phyloP scores from a whole-genome alignment of 2,797 vertebrate species.

The Leptatherina wallacei region DNA sequence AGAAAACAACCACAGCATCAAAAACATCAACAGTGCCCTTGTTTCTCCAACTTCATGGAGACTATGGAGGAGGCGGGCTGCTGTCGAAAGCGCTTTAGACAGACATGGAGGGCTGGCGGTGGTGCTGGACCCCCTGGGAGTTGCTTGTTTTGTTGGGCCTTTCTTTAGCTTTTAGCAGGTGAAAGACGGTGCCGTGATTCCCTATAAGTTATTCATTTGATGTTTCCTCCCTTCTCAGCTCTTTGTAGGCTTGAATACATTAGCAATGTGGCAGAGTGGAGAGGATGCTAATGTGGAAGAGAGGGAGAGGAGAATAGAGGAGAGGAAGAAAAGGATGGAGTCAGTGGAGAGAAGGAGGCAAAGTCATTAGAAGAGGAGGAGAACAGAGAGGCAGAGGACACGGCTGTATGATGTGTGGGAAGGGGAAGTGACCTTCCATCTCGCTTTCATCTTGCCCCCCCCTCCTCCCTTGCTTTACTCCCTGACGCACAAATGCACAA shows the following conservation, averaged over 20 bases:
- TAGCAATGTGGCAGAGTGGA: conserved; percentile 67
- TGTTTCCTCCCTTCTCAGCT: conserved; percentile 71
- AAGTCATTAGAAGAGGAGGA: conserved; percentile 73
- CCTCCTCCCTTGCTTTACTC: conserved; percentile 25
- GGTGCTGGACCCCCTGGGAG: conserved; percentile 58
- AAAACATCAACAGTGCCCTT: conserved; percentile 42
- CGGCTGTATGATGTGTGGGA: conserved; percentile 78
- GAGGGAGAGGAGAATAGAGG: conserved; percentile 48
- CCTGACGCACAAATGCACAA: conserved; percentile 28
- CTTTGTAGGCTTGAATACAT: conserved; percentile 79
- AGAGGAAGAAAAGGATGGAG: conserved; percentile 57
- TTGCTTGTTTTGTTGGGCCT: conserved; percentile 67
- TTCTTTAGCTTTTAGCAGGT: conserved; percentile 78
- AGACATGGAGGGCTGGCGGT: conserved; percentile 31
- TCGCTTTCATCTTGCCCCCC: conserved; percentile 71
- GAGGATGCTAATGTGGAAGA: conserved; percentile 76
- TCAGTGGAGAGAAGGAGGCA: conserved; percentile 56
- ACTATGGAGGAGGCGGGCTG: conserved; percentile 27
- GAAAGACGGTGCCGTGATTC: conserved; percentile 73
- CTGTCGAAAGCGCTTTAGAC: conserved; percentile 43
- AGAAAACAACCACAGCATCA: conserved; percentile 48
- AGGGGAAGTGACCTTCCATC: conserved; percentile 77
- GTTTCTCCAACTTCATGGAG: conserved; percentile 49
- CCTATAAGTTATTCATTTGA: conserved; percentile 79
- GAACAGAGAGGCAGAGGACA: conserved; percentile 67